These are phyloP conservation scores for Nannobrachium achirus DNA, from an alignment of 2,113 vertebrate species.

Conservation along the genomic window DNA sequence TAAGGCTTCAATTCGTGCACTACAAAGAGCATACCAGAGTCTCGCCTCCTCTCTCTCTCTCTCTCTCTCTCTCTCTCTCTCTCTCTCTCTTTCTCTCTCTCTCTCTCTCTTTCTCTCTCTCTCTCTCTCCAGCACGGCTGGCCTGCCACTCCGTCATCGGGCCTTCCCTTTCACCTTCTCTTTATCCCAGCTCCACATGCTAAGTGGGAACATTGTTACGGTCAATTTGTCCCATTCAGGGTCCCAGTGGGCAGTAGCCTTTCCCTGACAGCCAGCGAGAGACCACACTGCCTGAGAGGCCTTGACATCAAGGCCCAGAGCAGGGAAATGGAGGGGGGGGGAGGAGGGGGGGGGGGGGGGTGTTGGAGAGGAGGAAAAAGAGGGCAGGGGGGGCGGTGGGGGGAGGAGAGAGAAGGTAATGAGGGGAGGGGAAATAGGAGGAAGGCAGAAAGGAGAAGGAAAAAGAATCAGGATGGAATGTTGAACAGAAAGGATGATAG, in stretches of 20 bases:
- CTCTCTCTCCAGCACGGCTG: conserved; percentile 12
- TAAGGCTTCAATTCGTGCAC: conserved; percentile 51
- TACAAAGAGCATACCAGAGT: conserved; percentile 27
- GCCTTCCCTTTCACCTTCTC: conserved; percentile 72
- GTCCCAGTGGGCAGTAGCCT: conserved; percentile 78
- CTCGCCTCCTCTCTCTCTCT: neutral
- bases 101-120: neutral
- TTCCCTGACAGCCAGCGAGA: conserved; percentile 73
- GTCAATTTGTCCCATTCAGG: conserved; percentile 84
- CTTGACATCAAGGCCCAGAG: conserved; percentile 72
- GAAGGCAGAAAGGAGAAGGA: conserved; percentile 15
- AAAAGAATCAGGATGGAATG: conserved; percentile 33
- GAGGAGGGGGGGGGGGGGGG: neutral
- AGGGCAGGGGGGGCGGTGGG: conserved; percentile 3
- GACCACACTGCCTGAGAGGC: conserved; percentile 76
- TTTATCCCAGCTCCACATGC: conserved; percentile 74
- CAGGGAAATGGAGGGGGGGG: conserved; percentile 19
- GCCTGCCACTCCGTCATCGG: conserved; percentile 66
- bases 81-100: neutral
- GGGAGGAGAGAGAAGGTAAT: neutral
- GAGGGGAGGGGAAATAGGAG: conserved; percentile 37
- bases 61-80: neutral
- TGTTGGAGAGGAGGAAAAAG: neutral
- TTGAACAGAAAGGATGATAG: conserved; percentile 22
- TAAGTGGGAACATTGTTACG: conserved; percentile 83